phyloP scores from a whole-genome alignment of 2,888 invertebrate genomes.

The Zygaena filipendulae region DNA sequence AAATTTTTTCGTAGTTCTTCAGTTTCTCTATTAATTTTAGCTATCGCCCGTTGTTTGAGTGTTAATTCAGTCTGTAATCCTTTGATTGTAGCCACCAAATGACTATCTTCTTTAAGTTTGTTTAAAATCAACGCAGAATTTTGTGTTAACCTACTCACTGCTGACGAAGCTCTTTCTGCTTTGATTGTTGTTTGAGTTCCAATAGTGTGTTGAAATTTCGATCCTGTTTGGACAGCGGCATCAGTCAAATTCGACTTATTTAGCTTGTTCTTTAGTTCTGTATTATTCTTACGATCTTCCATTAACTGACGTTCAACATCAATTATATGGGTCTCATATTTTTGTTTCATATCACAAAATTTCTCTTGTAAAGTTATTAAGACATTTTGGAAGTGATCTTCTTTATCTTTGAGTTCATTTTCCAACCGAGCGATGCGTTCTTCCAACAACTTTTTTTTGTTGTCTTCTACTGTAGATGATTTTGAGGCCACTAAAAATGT shows the following conservation, averaged over 20 bases:
- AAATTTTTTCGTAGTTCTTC: conserved; percentile 82
- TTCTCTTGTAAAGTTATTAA: conserved; percentile 79
- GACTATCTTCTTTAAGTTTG: conserved; percentile 76
- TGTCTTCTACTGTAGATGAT: conserved; percentile 59
- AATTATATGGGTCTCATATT: conserved; percentile 79
- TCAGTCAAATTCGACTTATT: conserved; percentile 40
- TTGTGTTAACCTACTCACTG: conserved; percentile 63
- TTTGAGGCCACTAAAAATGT: conserved; percentile 66
- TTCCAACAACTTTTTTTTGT: conserved; percentile 73
- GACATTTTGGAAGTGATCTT: conserved; percentile 76
- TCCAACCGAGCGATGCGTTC: conserved; percentile 78
- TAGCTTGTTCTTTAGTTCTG: conserved; percentile 65
- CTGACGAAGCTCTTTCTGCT: conserved; percentile 46
- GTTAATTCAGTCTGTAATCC: conserved; percentile 80
- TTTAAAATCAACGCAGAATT: conserved; percentile 60
- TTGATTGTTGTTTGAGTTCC: conserved; percentile 46
- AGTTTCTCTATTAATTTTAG: conserved; percentile 78
- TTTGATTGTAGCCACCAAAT: conserved; percentile 82
- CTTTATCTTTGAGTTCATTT: conserved; percentile 76
- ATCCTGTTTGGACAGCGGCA: conserved; percentile 58
- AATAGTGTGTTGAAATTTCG: conserved; percentile 29
- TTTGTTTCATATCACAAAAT: conserved; percentile 80
- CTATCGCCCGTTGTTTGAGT: conserved; percentile 77
- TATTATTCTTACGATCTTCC: conserved; percentile 53
- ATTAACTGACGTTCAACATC: conserved; percentile 76